These are phyloP conservation scores for Asarcornis scutulata DNA, from an alignment of 2,113 vertebrate genomes.

Conservation along the genomic window DNA sequence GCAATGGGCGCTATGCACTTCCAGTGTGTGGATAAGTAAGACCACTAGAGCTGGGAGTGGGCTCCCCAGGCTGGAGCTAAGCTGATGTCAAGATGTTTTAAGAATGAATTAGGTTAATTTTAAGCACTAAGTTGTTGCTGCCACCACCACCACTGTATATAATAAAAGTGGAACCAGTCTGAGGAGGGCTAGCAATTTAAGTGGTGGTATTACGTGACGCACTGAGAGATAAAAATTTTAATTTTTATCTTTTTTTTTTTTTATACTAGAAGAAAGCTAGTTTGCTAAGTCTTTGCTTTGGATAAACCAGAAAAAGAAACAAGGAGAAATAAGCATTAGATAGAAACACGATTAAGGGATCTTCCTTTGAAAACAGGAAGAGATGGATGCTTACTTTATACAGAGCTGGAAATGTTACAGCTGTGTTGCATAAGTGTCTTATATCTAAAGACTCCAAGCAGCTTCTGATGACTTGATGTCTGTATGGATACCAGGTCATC, in stretches of 20 bases:
- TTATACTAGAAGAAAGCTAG: slow-evolving; percentile 61
- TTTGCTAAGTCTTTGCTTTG: slow-evolving; percentile 88
- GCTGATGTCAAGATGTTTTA: slow-evolving; percentile 39
- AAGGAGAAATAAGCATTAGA: neutral
- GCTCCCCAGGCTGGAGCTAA: slow-evolving; percentile 44
- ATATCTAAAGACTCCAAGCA: neutral
- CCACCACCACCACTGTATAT: neutral
- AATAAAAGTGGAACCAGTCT: neutral
- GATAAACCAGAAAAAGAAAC: neutral
- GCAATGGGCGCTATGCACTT: slow-evolving; percentile 8
- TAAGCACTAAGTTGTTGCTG: slow-evolving; percentile 4
- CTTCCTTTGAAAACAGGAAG: slow-evolving; percentile 7
- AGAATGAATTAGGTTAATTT: slow-evolving; percentile 16
- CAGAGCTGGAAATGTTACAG: neutral
- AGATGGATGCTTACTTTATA: neutral
- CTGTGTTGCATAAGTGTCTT: neutral
- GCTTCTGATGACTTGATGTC: neutral
- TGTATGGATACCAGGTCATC: neutral
- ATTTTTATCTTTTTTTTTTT: slow-evolving; percentile 46
- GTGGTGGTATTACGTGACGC: neutral
- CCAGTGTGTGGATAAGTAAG: neutral
- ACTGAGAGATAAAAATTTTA: slow-evolving; percentile 6
- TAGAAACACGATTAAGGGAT: neutral
- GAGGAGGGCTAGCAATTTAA: neutral
- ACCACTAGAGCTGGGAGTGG: neutral